phyloP scores from a whole-genome alignment of 1,140 invertebrate species.

The Apis laboriosa region DNA sequence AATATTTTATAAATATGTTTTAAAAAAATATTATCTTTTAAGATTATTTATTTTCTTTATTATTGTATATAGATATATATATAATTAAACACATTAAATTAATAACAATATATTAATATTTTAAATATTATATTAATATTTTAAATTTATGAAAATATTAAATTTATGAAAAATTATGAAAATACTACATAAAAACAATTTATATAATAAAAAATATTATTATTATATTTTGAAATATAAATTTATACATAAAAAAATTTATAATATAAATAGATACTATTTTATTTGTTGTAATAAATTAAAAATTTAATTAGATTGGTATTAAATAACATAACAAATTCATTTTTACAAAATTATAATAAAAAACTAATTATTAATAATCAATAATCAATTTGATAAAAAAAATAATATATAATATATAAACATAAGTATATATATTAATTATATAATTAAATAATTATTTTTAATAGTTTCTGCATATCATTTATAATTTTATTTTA shows the following conservation, averaged over 20 bases:
- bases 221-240: not conserved
- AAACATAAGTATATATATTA: slow-evolving; percentile 10
- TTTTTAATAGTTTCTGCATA: not conserved
- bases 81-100: not conserved
- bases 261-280: not conserved
- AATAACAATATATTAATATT: not conserved
- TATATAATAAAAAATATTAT: not conserved
- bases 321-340: not conserved
- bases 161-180: no score
- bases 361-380: not conserved
- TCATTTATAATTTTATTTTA: not conserved
- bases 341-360: not conserved
- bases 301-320: not conserved
- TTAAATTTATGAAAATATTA: no score
- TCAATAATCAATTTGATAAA: slow-evolving; percentile 4
- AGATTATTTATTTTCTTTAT: not conserved
- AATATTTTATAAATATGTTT: not conserved
- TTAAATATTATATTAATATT: no score
- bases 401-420: not conserved
- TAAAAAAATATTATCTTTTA: not conserved
- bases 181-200: not conserved
- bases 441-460: slow-evolving; percentile 34
- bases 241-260: not conserved
- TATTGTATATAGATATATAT: not conserved
- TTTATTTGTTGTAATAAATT: not conserved